Percentiles rank a stretch among this genome's conserved stretches.
These are phyloP conservation scores for Boulengeromyrus knoepffleri DNA, from an alignment of 2,113 vertebrate species.

Conservation along the genomic window DNA sequence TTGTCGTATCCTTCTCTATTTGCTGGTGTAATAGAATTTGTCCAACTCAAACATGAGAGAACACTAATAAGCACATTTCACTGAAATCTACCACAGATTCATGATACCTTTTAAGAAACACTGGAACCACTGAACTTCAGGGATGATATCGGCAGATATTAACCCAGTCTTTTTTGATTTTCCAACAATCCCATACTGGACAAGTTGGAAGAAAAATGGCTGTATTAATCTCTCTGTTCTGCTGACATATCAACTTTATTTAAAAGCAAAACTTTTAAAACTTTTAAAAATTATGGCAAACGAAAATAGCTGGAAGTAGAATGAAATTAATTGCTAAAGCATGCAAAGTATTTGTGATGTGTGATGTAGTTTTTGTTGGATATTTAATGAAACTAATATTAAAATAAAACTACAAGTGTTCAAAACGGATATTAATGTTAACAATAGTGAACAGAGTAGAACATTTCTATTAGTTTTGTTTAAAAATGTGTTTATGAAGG, in stretches of 20 bases:
- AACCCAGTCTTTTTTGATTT: not conserved
- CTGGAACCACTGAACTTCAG: not conserved
- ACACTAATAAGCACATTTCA: not conserved
- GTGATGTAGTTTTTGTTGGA: not conserved
- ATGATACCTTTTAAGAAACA: not conserved
- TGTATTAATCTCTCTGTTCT: not conserved
- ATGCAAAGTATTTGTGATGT: not conserved
- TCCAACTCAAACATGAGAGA: no score
- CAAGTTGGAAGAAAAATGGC: not conserved
- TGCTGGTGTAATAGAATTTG: no score
- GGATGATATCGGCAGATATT: not conserved
- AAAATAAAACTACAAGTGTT: not conserved
- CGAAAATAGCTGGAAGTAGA: not conserved
- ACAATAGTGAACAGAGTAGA: not conserved
- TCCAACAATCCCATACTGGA: not conserved
- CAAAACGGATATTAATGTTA: not conserved
- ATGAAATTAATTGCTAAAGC: not conserved
- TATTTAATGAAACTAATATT: not conserved
- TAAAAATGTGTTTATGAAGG: not conserved
- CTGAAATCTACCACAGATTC: not conserved
- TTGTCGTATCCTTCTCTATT: no score
- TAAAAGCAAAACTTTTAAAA: not conserved
- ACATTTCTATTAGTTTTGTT: not conserved
- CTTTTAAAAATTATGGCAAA: not conserved
- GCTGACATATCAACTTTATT: not conserved